Percentiles rank a stretch among this genome's conserved stretches.
These are phyloP conservation scores for Caenorhabditis afra DNA, from an alignment of 2,888 invertebrate genomes.

Conservation along the genomic window DNA sequence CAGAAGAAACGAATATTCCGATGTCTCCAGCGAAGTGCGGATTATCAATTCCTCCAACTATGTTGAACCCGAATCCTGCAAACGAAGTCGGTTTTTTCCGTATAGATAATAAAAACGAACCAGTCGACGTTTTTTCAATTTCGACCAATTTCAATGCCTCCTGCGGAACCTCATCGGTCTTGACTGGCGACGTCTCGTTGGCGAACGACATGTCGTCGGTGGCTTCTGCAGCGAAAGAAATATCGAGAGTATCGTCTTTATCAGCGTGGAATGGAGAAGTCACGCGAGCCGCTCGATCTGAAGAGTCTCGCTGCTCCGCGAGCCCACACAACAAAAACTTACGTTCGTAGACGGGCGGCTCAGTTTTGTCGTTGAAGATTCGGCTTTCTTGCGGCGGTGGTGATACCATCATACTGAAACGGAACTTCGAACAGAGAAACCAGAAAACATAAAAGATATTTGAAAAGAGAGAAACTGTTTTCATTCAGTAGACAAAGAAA, in stretches of 20 bases:
- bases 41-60: slow-evolving; percentile 81
- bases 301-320: slow-evolving; percentile 26
- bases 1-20: slow-evolving; percentile 82
- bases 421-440: background rate
- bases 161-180: slow-evolving; percentile 8
- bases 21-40: slow-evolving; percentile 81
- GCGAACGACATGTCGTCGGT: slow-evolving; percentile 42
- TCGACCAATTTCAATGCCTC: slow-evolving; percentile 58
- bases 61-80: slow-evolving; percentile 82
- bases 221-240: slow-evolving; percentile 61
- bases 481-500: background rate
- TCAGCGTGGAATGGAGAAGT: slow-evolving; percentile 51
- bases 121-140: slow-evolving; percentile 61
- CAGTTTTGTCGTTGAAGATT: slow-evolving; percentile 16
- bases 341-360: slow-evolving; percentile 40
- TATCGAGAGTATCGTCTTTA: slow-evolving; percentile 39
- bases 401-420: slow-evolving; percentile 46
- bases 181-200: slow-evolving; percentile 6
- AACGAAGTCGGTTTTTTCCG: background rate
- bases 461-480: background rate
- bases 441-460: background rate
- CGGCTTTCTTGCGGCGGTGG: slow-evolving; percentile 25
- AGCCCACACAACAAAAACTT: slow-evolving; percentile 2
- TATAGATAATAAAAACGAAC: slow-evolving; percentile 17
- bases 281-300: slow-evolving; percentile 38